A percentile compares a stretch with the other conserved stretches of the same genome.
These are phyloP conservation scores for Ectobius pallidus DNA, from an alignment of 2,888 invertebrate genomes.

Conservation along the genomic window DNA sequence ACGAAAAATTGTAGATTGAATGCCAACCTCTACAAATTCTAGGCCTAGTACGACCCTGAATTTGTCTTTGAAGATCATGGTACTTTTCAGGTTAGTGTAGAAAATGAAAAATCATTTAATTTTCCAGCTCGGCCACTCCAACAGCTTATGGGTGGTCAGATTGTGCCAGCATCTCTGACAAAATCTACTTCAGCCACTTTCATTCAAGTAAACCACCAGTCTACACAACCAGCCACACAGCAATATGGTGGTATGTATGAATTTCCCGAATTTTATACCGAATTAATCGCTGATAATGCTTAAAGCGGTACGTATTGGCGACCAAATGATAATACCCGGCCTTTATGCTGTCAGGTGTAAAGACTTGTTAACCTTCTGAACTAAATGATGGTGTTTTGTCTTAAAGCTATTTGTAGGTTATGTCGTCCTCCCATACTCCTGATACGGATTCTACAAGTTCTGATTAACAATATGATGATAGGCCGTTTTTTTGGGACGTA, in stretches of 20 bases:
- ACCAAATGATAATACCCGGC: neutral
- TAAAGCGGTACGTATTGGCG: neutral
- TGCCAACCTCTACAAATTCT: too few species aligned
- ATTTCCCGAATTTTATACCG: neutral
- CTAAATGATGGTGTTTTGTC: too few species aligned
- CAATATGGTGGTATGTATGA: neutral
- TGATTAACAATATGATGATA: too few species aligned
- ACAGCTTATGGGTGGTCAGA: neutral
- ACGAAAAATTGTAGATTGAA: neutral
- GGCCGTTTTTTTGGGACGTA: too few species aligned
- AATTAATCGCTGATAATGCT: neutral
- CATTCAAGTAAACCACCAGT: neutral
- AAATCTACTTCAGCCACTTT: neutral
- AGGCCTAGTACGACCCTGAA: neutral
- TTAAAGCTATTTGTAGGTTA: too few species aligned
- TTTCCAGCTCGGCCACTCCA: neutral
- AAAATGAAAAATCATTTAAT: too few species aligned
- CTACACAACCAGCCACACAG: neutral
- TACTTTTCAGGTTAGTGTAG: too few species aligned
- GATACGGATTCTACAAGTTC: too few species aligned
- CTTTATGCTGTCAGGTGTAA: neutral
- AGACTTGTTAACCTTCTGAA: too few species aligned
- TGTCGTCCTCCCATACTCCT: too few species aligned
- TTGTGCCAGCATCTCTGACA: neutral
- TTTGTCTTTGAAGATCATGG: neutral